phyloP scores from a whole-genome alignment of 2,113 vertebrate species.

The Bolborhynchus lineola region DNA sequence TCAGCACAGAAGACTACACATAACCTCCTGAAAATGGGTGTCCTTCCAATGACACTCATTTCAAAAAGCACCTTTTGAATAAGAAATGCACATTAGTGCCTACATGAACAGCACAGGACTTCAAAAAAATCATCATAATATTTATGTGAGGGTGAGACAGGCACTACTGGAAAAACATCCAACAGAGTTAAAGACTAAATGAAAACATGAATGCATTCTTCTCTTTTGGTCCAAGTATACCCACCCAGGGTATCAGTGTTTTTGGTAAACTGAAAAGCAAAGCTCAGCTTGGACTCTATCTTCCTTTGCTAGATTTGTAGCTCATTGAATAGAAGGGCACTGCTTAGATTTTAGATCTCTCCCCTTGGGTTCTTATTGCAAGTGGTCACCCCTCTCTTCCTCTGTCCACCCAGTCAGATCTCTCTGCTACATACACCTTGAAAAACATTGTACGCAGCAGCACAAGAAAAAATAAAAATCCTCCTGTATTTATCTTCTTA shows the following conservation, averaged over 20 bases:
- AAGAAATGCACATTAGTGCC: not conserved
- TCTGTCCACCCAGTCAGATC: not conserved
- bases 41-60: not conserved
- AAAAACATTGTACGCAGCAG: not conserved
- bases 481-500: not conserved
- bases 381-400: rapidly evolving
- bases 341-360: not conserved
- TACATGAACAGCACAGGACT: not conserved
- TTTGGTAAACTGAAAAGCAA: not conserved
- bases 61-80: not conserved
- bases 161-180: not conserved
- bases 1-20: not conserved
- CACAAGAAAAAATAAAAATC: not conserved
- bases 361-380: not conserved
- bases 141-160: not conserved
- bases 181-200: not conserved
- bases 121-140: not conserved
- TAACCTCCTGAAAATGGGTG: not conserved
- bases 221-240: not conserved
- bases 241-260: not conserved
- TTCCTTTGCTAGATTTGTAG: not conserved
- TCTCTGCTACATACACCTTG: not conserved
- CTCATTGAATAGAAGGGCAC: not conserved
- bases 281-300: not conserved
- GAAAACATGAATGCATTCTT: not conserved